Conservation (phyloP, 2,888 invertebrate genomes). For the Plagodis pulveraria region DNA sequence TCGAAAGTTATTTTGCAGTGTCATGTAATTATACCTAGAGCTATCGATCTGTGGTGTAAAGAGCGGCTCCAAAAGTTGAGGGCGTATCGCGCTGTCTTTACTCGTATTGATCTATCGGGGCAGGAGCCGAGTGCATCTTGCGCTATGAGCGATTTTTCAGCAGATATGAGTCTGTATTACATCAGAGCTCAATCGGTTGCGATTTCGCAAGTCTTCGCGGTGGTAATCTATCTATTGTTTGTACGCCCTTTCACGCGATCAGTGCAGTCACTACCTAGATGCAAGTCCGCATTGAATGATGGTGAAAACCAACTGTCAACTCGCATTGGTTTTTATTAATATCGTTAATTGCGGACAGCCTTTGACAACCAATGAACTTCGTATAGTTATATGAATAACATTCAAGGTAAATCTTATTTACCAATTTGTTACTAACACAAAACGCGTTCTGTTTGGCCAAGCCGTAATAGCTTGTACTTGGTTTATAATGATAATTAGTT, state of each 20-base stretch:
- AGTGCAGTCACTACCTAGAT: constrained; percentile 42
- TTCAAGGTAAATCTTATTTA: no score
- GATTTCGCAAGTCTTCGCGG: constrained; percentile 58
- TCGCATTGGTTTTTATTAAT: constrained; percentile 79
- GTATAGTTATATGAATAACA: no score
- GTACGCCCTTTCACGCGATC: constrained; percentile 50
- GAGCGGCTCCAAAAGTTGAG: no score
- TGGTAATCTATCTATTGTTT: constrained; percentile 34
- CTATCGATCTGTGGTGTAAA: no score
- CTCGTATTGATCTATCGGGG: no score
- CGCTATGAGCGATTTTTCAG: constrained; percentile 60
- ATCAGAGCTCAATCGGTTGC: constrained; percentile 66
- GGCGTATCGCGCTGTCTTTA: no score
- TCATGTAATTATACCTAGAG: no score
- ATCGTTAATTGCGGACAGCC: constrained; percentile 79
- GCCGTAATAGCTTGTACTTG: no score
- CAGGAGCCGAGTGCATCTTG: constrained; percentile 39
- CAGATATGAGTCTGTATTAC: constrained; percentile 67
- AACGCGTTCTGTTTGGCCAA: no score
- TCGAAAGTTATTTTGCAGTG: no score
- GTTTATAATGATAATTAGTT: no score
- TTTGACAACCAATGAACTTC: constrained; percentile 45
- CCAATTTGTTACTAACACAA: no score
- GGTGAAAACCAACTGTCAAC: constrained; percentile 77
- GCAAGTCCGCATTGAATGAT: constrained; percentile 75